Percentiles rank a stretch among this genome's conserved stretches.
phyloP scores from a whole-genome alignment of 2,888 invertebrate genomes.

The Physocephala rufipes region DNA sequence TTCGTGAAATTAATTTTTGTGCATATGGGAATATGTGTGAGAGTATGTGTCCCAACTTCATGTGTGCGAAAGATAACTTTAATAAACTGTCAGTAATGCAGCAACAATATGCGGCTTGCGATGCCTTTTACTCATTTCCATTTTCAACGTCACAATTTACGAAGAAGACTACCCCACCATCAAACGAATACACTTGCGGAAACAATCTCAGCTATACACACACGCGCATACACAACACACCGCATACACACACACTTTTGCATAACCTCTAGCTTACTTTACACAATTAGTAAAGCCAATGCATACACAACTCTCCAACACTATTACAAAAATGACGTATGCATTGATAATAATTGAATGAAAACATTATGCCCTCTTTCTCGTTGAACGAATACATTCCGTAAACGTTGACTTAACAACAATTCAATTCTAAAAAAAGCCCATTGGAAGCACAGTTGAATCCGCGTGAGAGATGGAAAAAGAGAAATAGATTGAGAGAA shows the following conservation, averaged over 20 bases:
- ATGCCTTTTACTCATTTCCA: constrained; percentile 8
- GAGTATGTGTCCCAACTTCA: not conserved
- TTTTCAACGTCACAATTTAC: constrained; percentile 21
- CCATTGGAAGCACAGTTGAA: too few species aligned
- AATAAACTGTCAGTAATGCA: constrained; percentile 21
- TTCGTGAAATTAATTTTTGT: not conserved
- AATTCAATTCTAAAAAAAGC: not conserved
- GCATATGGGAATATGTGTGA: not conserved
- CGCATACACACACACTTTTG: constrained; percentile 18
- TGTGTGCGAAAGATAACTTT: not conserved
- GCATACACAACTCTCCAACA: constrained; percentile 26
- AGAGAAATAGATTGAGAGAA: not conserved
- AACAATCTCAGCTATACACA: too few species aligned
- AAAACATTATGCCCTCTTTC: constrained; percentile 30
- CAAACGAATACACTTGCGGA: too few species aligned
- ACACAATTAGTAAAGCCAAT: too few species aligned
- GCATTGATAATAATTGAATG: constrained; percentile 41
- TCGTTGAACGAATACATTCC: not conserved
- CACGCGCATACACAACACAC: constrained; percentile 5
- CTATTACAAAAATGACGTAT: constrained; percentile 46
- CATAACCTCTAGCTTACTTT: not conserved
- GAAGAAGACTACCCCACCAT: constrained; percentile 5
- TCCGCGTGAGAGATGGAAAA: not conserved
- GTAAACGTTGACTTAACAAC: not conserved
- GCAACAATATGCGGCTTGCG: not conserved